A percentile compares a stretch with the other conserved stretches of the same genome.
Evolutionary conservation across 2,797 vertebrate genomes (phyloP).

Genomic region (Tadarida brasiliensis): DNA sequence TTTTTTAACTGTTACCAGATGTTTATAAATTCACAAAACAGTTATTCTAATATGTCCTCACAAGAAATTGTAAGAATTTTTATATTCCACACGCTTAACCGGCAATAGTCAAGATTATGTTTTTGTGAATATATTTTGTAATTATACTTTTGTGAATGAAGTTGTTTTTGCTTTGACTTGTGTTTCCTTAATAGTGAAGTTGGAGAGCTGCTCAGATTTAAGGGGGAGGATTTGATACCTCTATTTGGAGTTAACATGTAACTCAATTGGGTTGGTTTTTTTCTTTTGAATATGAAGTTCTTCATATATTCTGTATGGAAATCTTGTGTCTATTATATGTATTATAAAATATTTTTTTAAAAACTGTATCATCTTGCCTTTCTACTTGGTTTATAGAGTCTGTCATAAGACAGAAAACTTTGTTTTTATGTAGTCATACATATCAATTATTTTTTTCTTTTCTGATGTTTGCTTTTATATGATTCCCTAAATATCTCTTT

Average conservation of each 20-base stretch:
- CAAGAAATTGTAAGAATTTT: not conserved
- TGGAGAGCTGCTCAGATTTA: not conserved
- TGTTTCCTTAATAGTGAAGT: not conserved
- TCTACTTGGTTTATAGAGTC: not conserved
- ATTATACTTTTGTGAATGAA: not conserved
- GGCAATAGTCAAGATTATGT: not conserved
- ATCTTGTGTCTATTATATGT: not conserved
- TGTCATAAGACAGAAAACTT: not conserved
- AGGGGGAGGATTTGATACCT: not conserved
- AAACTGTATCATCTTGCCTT: not conserved
- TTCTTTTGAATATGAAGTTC: not conserved
- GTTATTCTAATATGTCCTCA: not conserved
- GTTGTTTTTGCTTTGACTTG: not conserved
- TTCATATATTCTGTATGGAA: not conserved
- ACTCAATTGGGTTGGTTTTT: not conserved
- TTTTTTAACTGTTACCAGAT: not conserved
- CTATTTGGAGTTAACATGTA: not conserved
- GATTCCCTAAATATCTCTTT: not conserved
- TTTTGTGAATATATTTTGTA: not conserved
- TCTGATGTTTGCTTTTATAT: not conserved
- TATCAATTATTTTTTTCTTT: not conserved
- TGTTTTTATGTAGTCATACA: not conserved
- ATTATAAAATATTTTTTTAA: not conserved
- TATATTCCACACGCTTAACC: not conserved
- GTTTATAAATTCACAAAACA: not conserved